These are phyloP conservation scores for Rhagonycha lutea DNA, from an alignment of 2,888 invertebrate species.

Conservation along the genomic window DNA sequence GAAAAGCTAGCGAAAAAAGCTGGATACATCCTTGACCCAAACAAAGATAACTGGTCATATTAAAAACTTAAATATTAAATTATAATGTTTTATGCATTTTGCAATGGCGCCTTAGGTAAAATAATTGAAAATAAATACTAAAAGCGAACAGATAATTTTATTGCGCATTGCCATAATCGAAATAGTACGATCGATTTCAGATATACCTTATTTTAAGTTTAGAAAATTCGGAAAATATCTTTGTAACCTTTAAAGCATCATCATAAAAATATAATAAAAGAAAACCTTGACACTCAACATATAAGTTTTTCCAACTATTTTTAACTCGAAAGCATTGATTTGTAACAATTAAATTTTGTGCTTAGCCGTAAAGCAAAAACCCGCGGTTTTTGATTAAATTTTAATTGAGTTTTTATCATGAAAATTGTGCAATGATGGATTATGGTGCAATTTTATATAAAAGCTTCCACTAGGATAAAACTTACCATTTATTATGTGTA, in stretches of 20 bases:
- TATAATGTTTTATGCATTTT: neutral
- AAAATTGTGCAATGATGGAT: neutral
- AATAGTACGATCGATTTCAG: neutral
- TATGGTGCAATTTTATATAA: neutral
- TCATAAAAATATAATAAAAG: neutral
- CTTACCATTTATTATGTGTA: neutral
- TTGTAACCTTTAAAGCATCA: neutral
- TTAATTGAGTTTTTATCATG: neutral
- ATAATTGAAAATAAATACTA: neutral
- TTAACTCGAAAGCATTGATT: neutral
- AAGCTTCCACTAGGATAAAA: neutral
- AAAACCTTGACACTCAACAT: neutral
- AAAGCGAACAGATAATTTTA: neutral
- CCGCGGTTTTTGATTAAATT: neutral
- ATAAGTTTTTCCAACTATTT: neutral
- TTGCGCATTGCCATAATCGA: neutral
- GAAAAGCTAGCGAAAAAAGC: neutral
- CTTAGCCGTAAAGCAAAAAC: neutral
- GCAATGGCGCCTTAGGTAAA: neutral
- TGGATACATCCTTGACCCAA: neutral
- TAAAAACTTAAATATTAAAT: no score
- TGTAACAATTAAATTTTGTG: neutral
- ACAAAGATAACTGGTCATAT: neutral
- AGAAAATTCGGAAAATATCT: neutral
- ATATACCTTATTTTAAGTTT: neutral